Base-by-base conservation (phyloP, 1,140 invertebrate genomes). In the Phenacoccus solenopsis region DNA sequence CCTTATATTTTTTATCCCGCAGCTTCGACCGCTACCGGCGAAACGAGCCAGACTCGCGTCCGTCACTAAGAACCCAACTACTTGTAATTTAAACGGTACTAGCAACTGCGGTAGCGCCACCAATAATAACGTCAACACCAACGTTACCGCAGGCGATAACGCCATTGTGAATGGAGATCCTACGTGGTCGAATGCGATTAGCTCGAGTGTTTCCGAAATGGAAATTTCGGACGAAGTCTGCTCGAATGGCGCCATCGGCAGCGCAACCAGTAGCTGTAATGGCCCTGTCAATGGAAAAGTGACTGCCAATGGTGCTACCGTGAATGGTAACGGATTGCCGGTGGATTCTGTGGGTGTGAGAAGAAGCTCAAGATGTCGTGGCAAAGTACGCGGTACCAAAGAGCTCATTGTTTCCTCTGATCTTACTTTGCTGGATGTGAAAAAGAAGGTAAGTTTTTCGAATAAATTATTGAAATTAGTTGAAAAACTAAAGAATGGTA, bases 351-450 rank as follows among this genome's bases (percentile, higher is more conserved):
- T 38, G 3, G 35, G 22, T 4, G 71, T 73, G 5, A n/a, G 74
- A 20, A 24, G 74, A 16, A 74, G 73, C 28, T 69, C 70, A 1
- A 28, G 74, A 5, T 69, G 56, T 20, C 28, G 74, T 56, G n/a
- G n/a, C n/a, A 70, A 68, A 27, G 67, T 28, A 10, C 59, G 70
- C 0, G 72, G 72, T 5, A 71, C 72, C 20, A 72, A 70, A 32
- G 69, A 72, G 21, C 30, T 74, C 30, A 71, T 49, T 5, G 72
- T 74, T 9, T 74, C 74, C 16, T 75, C 74, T 3, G 69, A 57
- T 16, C 38, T 72, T 13, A 75, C 74, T 13, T 49, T 75, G 3
- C 25, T 49, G 28, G 73, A 74, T 25, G 73, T 75, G 57, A 75
- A 75, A 64, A 28, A 73, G 5, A 73, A 74, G 73, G 74, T 70